Conservation (phyloP, 2,888 invertebrate genomes). For the Malacosoma neustria region DNA sequence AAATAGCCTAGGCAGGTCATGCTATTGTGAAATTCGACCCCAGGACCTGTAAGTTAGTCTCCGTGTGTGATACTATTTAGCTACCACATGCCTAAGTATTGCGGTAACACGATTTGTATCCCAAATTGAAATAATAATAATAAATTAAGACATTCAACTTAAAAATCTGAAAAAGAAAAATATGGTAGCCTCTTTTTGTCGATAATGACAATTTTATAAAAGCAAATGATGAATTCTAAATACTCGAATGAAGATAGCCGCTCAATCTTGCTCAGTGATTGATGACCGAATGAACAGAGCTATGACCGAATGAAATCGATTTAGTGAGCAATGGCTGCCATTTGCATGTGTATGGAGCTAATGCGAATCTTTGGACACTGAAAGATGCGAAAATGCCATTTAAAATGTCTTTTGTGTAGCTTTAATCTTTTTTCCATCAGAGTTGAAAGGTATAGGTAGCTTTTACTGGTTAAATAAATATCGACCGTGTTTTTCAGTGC, state of each 20-base stretch:
- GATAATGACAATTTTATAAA: slow-evolving; percentile 9
- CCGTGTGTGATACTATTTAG: no score
- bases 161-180: neutral
- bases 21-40: no score
- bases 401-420: slow-evolving; percentile 4
- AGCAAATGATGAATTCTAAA: slow-evolving; percentile 17
- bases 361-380: slow-evolving; percentile 8
- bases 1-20: no score
- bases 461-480: no score
- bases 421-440: neutral
- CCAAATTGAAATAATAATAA: no score
- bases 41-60: no score
- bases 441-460: no score
- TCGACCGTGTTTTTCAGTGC: no score
- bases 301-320: slow-evolving; percentile 66
- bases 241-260: slow-evolving; percentile 28
- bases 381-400: slow-evolving; percentile 7
- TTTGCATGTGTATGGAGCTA: slow-evolving; percentile 60
- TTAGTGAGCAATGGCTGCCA: slow-evolving; percentile 49
- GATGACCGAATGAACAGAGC: slow-evolving; percentile 54
- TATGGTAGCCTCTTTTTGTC: neutral
- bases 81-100: no score
- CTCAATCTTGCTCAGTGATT: slow-evolving; percentile 58
- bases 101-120: no score
- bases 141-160: no score